Percentiles rank a stretch among this genome's conserved stretches.
Evolutionary conservation across 2,797 vertebrate species (phyloP).

Genomic region (Erithacus rubecula): DNA sequence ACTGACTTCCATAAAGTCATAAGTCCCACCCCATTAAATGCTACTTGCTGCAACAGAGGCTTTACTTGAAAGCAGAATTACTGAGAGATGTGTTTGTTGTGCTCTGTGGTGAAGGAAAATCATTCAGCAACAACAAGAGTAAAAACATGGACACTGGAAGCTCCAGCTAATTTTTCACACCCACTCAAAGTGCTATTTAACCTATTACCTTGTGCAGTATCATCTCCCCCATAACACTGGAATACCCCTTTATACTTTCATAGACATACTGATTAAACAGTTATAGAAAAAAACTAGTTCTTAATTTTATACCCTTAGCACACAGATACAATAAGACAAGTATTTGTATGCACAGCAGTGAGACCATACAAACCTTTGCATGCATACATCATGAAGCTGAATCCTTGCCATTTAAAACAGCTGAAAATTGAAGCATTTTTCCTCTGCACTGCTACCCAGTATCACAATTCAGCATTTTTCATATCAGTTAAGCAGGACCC

Average conservation of each 20-base stretch:
- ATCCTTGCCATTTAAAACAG: not conserved
- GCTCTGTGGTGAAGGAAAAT: not conserved
- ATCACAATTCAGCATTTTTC: not conserved
- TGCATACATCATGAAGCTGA: not conserved
- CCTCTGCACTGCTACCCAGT: not conserved
- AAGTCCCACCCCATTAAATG: constrained; percentile 44
- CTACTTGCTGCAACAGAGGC: not conserved
- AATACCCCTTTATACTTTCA: not conserved
- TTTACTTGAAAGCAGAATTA: not conserved
- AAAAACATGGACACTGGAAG: not conserved
- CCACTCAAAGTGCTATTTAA: not conserved
- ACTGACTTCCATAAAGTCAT: not conserved
- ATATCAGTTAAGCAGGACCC: not conserved
- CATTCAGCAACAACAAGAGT: not conserved
- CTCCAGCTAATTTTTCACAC: not conserved
- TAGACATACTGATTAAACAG: not conserved
- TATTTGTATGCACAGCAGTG: not conserved
- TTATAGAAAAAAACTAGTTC: not conserved
- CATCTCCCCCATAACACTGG: not conserved
- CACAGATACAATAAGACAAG: not conserved
- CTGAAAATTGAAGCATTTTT: not conserved
- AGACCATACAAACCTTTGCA: not conserved
- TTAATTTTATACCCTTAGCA: not conserved
- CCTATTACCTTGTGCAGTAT: not conserved
- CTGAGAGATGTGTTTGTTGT: not conserved